Evolutionary conservation across 2,797 vertebrate genomes (phyloP), one percentile per base, ranked within the genome.

Genomic region (Esox masquinongy): DNA sequence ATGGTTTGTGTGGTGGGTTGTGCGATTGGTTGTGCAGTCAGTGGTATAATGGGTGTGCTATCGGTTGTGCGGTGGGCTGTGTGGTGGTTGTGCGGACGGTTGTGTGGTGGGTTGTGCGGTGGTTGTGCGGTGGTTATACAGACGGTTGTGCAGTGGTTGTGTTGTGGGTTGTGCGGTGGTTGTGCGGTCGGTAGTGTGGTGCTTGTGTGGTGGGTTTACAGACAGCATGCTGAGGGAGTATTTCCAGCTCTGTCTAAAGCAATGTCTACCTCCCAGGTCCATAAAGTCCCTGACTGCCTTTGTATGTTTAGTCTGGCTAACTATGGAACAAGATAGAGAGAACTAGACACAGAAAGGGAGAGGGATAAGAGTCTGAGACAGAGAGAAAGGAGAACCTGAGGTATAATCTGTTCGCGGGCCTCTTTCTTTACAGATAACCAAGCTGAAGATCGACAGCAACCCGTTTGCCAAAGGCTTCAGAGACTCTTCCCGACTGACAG

Each of bases 361-460:
- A 76, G 51, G 31, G 39, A 68, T 50, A 49, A 70, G 39, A n/a
- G 26, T 47, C 71, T 59, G 50, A 73, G 47, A 68, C 61, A 69
- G 36, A 74, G 61, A 70, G 61, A 51, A 22, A 66, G 17, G 43
- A 50, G 47, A 50, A 56, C 11, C 22, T 22, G 24, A 29, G 1
- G 29, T 70, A 17, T 24, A 50, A 74, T 74, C 61, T 74, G 73
- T 19, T 31, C 31, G 34, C 5, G 59, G 5, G 47, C 36, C 64
- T 34, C 14, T 12, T 74, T 31, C 64, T 72, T 84, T 84, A 83
- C 93, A 99, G 98, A 99, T 99, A 92, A 99, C 98, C 87, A 99
- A 99, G 88, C 89, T 99, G 94, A 99, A 99, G 96, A 99, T 99
- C 80, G 98, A 99, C 93, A 99, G 98, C 90, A 99, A 99, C 92